Evolutionary conservation across 2,888 invertebrate genomes (phyloP), one percentile per base, ranked within the genome.

Genomic region (Petrolisthes manimaculis): DNA sequence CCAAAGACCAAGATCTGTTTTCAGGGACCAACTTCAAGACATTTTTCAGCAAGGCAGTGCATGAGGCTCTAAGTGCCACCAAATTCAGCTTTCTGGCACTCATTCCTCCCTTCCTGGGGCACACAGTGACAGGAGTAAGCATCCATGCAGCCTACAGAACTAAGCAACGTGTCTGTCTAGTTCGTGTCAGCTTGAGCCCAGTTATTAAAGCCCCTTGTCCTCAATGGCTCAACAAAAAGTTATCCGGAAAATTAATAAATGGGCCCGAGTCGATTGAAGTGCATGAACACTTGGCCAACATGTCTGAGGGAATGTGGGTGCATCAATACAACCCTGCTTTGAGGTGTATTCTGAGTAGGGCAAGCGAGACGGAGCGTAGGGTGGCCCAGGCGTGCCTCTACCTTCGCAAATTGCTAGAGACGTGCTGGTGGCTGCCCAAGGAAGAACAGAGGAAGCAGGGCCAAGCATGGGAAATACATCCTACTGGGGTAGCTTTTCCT

Each of bases 351-450:
- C 55, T 88, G 18, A 61, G 79, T n/a, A 12, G 55, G 24, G 54
- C 75, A 6, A 80, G 18, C n/a, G 84, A 81, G 51, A 71, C 84
- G 1, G 81, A 88, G 37, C 81, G 51, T n/a, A 80, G 79, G 9
- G 88, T 88, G 21, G 24, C 81, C 4, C 84, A 84, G 74, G 82
- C 84, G 9, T 88, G 88, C 67, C 56, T 84, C 14, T 88, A 75
- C 61, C 84, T 88, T 61, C 51, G 61, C 24, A 88, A 84, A n/a
- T 61, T 88, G 14, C 75, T 88, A 54, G 84, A 80, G 53, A 71
- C 81, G 5, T 88, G 81, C 54, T 88, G 88, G 88, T 88, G 88
- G 88, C 80, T 84, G 21, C 88, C 88, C 14, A 88, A 84, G 71
- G 69, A 84, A 71, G 75, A 84, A 18, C 21, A 84, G 14, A 69